A percentile compares a stretch with the other conserved stretches of the same genome.
phyloP scores from a whole-genome alignment of 2,797 vertebrate genomes.

The Anguilla anguilla region DNA sequence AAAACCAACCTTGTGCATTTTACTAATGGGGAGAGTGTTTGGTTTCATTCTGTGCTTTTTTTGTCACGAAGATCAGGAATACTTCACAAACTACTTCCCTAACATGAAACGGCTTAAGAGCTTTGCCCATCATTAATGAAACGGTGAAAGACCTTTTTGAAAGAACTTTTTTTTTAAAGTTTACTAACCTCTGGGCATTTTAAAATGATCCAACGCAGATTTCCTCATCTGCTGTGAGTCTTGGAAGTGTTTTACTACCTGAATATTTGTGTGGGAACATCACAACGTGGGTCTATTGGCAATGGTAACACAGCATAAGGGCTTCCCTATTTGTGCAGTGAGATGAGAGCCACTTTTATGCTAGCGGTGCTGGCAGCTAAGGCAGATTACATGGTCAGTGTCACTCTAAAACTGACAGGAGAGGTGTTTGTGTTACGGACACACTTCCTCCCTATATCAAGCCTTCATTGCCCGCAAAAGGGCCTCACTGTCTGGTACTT shows the following conservation, averaged over 20 bases:
- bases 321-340: slow-evolving; percentile 72
- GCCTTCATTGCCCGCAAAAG: background rate
- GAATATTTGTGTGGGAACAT: slow-evolving; percentile 78
- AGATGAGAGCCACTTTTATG: slow-evolving; percentile 67
- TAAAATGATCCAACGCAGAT: slow-evolving; percentile 72
- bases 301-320: slow-evolving; percentile 69
- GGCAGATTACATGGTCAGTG: slow-evolving; percentile 60
- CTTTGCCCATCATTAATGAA: slow-evolving; percentile 51
- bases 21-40: slow-evolving; percentile 30
- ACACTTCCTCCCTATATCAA: slow-evolving; percentile 46
- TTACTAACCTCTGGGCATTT: slow-evolving; percentile 59
- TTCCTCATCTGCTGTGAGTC: slow-evolving; percentile 71
- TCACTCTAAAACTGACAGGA: slow-evolving; percentile 59
- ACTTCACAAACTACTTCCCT: slow-evolving; percentile 49
- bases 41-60: background rate
- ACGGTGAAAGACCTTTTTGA: slow-evolving; percentile 49
- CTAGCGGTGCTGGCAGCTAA: slow-evolving; percentile 63
- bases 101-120: slow-evolving; percentile 61
- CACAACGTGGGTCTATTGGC: slow-evolving; percentile 67
- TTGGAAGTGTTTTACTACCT: slow-evolving; percentile 67
- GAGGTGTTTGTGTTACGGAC: slow-evolving; percentile 50
- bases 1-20: slow-evolving; percentile 32
- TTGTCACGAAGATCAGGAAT: background rate
- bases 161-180: slow-evolving; percentile 48
- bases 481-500: background rate